Evolutionary conservation across 2,797 vertebrate species (phyloP).

Genomic region (Scyliorhinus canicula): DNA sequence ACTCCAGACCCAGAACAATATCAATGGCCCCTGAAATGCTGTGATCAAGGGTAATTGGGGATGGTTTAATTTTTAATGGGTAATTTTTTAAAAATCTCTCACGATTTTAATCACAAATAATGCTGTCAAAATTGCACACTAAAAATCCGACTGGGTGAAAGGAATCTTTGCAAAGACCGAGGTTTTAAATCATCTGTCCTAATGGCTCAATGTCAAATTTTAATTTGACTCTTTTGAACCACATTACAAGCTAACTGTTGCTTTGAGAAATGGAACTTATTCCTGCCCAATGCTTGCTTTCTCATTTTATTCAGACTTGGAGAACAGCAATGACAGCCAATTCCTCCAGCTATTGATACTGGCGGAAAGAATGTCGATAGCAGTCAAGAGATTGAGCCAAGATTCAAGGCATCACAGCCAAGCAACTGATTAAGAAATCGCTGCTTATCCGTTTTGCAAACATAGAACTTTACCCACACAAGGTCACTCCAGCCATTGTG

Average conservation of each 20-base stretch:
- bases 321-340: neutral
- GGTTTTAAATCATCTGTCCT: neutral
- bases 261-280: neutral
- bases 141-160: neutral
- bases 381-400: neutral
- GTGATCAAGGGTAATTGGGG: too few relatives aligned
- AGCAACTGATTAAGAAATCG: neutral
- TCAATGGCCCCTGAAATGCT: too few relatives aligned
- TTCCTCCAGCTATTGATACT: neutral
- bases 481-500: neutral
- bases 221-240: neutral
- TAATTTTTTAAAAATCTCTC: neutral
- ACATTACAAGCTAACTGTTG: neutral
- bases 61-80: too few relatives aligned
- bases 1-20: too few relatives aligned
- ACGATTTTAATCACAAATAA: neutral
- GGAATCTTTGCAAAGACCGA: too few relatives aligned
- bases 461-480: neutral
- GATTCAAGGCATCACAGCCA: neutral
- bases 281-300: neutral
- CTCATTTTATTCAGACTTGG: neutral
- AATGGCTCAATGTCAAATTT: neutral
- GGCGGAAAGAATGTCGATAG: neutral
- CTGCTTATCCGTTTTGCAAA: neutral
- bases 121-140: neutral